phyloP scores from a whole-genome alignment of 1,140 invertebrate genomes.

The Goniozus legneri region DNA sequence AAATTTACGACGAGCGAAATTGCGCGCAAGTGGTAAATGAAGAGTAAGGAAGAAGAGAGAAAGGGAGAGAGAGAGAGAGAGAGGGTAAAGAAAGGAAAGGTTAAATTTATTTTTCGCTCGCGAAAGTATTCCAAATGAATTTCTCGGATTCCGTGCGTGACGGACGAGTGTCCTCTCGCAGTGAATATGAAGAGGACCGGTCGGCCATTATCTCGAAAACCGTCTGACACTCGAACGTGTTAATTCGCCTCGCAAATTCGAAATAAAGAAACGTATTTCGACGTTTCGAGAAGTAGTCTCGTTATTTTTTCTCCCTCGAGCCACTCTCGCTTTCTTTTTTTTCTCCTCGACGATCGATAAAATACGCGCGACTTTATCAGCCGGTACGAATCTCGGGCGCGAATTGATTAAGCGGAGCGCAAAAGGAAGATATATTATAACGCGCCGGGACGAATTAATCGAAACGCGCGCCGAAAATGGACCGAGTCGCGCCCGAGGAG shows the following conservation, averaged over 20 bases:
- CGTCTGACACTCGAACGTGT: not conserved
- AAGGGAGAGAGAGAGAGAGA: no score
- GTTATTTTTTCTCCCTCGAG: no score
- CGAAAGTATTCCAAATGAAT: not conserved
- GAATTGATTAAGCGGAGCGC: constrained; percentile 20
- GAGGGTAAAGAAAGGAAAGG: not conserved
- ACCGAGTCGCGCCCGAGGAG: no score
- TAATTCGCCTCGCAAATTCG: no score
- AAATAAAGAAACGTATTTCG: no score
- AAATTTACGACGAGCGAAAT: no score
- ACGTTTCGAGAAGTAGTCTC: no score
- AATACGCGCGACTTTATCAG: constrained; percentile 9
- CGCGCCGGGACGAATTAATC: not conserved
- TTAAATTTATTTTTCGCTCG: constrained; percentile 6
- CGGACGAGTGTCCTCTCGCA: no score
- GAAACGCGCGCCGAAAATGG: not conserved
- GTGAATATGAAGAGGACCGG: no score
- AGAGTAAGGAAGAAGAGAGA: no score
- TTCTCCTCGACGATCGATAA: not conserved
- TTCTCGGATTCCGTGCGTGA: not conserved
- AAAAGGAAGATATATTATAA: constrained; percentile 2
- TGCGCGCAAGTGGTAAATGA: no score
- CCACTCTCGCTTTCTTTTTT: constrained; percentile 2
- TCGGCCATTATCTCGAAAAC: not conserved
- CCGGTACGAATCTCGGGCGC: constrained; percentile 11